Evolutionary conservation across 2,113 vertebrate species (phyloP), one percentile per base, ranked within the genome.

Genomic region (Mohoua ochrocephala): DNA sequence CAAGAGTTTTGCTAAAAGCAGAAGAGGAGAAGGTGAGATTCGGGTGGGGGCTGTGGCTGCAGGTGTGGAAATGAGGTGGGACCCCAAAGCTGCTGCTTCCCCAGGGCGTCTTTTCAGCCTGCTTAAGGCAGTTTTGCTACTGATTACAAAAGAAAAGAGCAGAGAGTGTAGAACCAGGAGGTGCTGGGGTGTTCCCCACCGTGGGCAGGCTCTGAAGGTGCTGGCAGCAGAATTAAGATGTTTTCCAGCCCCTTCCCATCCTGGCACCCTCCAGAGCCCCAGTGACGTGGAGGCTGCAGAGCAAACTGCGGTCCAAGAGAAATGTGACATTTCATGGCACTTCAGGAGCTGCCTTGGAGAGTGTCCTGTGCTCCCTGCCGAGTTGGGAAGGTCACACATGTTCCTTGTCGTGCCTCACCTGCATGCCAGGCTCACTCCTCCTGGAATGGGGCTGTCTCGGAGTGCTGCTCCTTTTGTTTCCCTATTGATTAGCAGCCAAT

Each of bases 401-500:
- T 4, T 26, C 52, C 11, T 54, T 13, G 0, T 3, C 39, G 3
- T 21, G 44, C 7, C 61, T 69, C 57, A 37, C 10, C 70, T 41
- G 49, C 1, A 1, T 30, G 42, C 87, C 78, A 26, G 24, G 22
- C 44, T n/a, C 10, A 0, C 49, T 90, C 14, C 87, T 83, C 54
- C 0, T 7, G 31, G 18, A 37, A 3, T 8, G 71, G 37, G 79
- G 41, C 87, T 47, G 70, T 4, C 87, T 69, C 7, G 0, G 14
- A 41, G 87, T 0, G 0, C 84, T 54, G 76, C 93, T 61, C 16
- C 95, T 75, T 96, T 94, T 75, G 85, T 93, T 69, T 71, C 93
- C 45, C 82, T 78, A 96, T 97, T 41, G 95, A 96, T 95, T 15
- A 63, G 93, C 5, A 81, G 87, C 95, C 37, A 35, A 71, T 93